Evolutionary conservation across 2,797 vertebrate genomes (phyloP).

Genomic region (Leuciscus waleckii): DNA sequence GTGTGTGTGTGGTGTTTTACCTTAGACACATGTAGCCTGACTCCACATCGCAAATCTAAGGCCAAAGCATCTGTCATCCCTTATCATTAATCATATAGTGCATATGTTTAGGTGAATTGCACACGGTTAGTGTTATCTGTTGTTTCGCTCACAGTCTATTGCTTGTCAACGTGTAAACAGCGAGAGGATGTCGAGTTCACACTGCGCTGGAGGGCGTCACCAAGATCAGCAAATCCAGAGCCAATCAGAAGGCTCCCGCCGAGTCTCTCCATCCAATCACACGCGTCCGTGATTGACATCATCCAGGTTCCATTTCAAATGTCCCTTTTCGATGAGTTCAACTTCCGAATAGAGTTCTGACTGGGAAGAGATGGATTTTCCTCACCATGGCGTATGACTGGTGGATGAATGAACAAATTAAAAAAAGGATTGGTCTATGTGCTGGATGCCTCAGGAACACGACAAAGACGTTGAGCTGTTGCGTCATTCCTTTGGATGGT

Average conservation of each 20-base stretch:
- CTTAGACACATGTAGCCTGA: constrained; percentile 6
- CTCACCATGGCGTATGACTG: constrained; percentile 26
- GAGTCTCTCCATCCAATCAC: constrained; percentile 53
- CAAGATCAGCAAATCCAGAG: constrained; percentile 74
- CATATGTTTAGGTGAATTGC: constrained; percentile 77
- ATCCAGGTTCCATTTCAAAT: constrained; percentile 23
- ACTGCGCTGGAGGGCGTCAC: constrained; percentile 72
- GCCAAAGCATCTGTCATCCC: constrained; percentile 65
- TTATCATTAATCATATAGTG: constrained; percentile 76
- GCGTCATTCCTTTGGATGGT: constrained; percentile 65
- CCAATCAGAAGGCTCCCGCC: constrained; percentile 61
- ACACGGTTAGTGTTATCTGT: constrained; percentile 76
- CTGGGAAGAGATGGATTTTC: constrained; percentile 26
- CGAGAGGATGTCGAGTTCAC: constrained; percentile 76
- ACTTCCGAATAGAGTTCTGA: constrained; percentile 30
- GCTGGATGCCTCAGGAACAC: constrained; percentile 66
- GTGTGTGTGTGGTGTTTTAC: constrained; percentile 12
- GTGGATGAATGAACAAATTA: constrained; percentile 37
- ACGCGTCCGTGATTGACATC: constrained; percentile 33
- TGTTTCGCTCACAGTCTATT: constrained; percentile 68
- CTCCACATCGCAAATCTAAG: constrained; percentile 23
- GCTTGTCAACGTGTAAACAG: constrained; percentile 75
- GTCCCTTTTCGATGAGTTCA: constrained; percentile 43
- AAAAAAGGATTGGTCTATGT: constrained; percentile 72
- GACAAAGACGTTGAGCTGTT: constrained; percentile 60